Evolutionary conservation across 2,113 vertebrate species (phyloP), one percentile per base, ranked within the genome.

Genomic region (Psephotus haematonotus): DNA sequence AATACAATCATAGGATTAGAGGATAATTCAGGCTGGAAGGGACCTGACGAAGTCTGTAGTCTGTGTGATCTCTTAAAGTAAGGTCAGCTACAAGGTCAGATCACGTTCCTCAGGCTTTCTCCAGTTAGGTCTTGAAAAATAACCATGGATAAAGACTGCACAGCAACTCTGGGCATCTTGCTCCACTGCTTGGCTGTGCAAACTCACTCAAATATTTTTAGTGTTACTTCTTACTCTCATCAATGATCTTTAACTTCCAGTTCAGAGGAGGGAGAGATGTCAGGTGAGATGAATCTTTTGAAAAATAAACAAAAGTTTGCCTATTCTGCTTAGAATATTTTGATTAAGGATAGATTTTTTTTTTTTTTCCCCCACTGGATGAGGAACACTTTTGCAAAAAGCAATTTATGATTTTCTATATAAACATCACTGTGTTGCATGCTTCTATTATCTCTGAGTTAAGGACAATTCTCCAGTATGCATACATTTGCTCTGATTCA

Each of bases 401-500:
- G 68, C 4, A 31, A 44, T 55, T 85, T 49, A 44, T 50, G 27
- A 52, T 82, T 93, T 83, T 95, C 60, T 17, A 78, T 64, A 43
- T 15, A 93, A 92, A 82, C 12, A 72, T 59, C 23, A 63, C 28
- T 43, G 16, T 74, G 9, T 72, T 78, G 14, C 33, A 83, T 88
- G 35, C 76, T 88, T 96, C 9, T 78, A 41, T 92, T 81, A 50
- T 59, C 43, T 70, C 64, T 86, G 82, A 77, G 74, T 85, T 92
- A 93, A 93, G 90, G 60, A 88, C 60, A 75, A 37, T 86, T 90
- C 65, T 93, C 24, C 47, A 62, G 52, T 53, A 70, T 69, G 35
- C 39, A 81, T 86, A 78, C 35, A 82, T 78, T 83, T 94, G 37
- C 57, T 68, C 22, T 75, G 79, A 81, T 88, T 93, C 76, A 84